These are phyloP conservation scores for Nothoprocta pentlandii DNA, from an alignment of 2,113 vertebrate genomes.

Conservation along the genomic window DNA sequence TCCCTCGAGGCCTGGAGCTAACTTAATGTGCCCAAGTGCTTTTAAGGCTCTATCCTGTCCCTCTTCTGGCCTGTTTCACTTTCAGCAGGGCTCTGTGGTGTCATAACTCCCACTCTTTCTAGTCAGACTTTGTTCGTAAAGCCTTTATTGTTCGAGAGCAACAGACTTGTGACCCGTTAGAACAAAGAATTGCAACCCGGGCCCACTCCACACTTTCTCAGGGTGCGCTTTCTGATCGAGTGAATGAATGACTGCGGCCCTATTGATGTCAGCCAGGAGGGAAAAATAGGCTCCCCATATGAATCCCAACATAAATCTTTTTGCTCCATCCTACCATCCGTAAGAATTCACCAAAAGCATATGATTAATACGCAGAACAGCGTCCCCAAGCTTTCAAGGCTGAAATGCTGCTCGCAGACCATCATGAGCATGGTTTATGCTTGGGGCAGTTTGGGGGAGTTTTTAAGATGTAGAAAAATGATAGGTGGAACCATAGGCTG, in stretches of 20 bases:
- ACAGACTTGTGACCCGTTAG: constrained; percentile 38
- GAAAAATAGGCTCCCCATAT: constrained; percentile 34
- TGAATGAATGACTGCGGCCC: constrained; percentile 37
- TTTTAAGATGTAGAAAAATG: neutral
- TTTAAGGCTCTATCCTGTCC: neutral
- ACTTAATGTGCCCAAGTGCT: neutral
- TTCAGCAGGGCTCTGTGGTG: constrained; percentile 21
- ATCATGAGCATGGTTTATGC: neutral
- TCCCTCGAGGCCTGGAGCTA: neutral
- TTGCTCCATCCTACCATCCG: constrained; percentile 29
- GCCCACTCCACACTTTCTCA: constrained; percentile 53
- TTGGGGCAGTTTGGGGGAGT: neutral
- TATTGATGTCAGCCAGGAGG: constrained; percentile 52
- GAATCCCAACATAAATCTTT: constrained; percentile 55
- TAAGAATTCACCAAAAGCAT: constrained; percentile 28
- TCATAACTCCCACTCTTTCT: constrained; percentile 54
- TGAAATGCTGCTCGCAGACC: constrained; percentile 2
- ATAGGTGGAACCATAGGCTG: constrained; percentile 29
- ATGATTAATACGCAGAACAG: constrained; percentile 34
- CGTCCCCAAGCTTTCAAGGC: neutral
- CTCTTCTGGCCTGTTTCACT: constrained; percentile 36
- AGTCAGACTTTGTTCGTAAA: constrained; percentile 59
- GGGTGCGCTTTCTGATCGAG: constrained; percentile 38
- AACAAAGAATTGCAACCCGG: constrained; percentile 28
- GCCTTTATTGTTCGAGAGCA: constrained; percentile 59